Evolutionary conservation across 1,140 invertebrate species (phyloP), one percentile per base, ranked within the genome.

Genomic region (Druon quercuslanigerum): DNA sequence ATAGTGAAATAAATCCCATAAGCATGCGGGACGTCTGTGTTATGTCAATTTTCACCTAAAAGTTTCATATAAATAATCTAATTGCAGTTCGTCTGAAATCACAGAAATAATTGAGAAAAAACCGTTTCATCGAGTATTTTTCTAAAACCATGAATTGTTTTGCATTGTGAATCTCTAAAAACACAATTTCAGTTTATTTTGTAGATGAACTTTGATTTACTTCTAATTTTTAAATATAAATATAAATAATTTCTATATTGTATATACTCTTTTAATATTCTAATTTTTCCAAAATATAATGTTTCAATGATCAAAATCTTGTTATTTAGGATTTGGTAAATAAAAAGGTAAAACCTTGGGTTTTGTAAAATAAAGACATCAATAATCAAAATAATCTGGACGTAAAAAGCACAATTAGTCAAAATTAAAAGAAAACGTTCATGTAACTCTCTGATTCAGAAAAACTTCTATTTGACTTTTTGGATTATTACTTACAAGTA

Each of bases 1-100:
- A 89, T 87, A 89, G 83, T 89, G 82, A 85, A 89, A 87, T 86
- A 87, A 86, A 86, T 83, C 86, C 88, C 86, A 89, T 87, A 90
- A 88, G 87, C 90, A 91, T 91, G 90, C 90, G 81, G 85, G 84
- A 89, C 82, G 79, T 87, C 80, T 84, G 74, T 84, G 83, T 72
- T 60, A 73, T 73, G 54, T 66, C 25, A 66, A 66, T 66, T 66
- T 66, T 66, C 60, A 66, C 60, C 60, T 66, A 66, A 66, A 66
- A 40, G 16, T 66, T 66, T 56, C 54, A 20, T 56, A 56, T 56
- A 56, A 56, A 56, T 17, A 19, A 19, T 56, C 17, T 46, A 66
- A 66, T 66, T 66, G 60, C 60, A 66, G 60, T 66, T 66, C 60
- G 25, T 66, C 60, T 66, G 60, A 66, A 66, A 66, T 66, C 60